Conservation (phyloP, 2,797 vertebrate species). For the Loris lydekkerianus region DNA sequence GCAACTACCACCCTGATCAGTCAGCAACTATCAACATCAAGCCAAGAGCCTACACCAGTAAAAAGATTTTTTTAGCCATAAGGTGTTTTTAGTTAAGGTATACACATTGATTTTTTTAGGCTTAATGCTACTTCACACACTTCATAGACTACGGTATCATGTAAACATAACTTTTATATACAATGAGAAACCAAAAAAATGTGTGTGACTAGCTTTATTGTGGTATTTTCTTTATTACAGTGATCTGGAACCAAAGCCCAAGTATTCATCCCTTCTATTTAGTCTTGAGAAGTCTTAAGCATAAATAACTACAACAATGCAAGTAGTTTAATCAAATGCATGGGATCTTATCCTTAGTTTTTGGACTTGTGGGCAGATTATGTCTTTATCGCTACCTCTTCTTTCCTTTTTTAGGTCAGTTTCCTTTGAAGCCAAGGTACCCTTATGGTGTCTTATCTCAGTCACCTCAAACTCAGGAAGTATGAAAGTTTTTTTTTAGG, state of each 20-base stretch:
- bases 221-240: background rate
- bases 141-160: background rate
- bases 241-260: background rate
- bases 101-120: background rate
- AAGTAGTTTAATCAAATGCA: conserved; percentile 52
- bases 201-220: background rate
- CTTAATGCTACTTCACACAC: background rate
- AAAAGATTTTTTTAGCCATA: background rate
- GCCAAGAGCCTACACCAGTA: background rate
- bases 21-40: background rate
- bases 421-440: conserved; percentile 33
- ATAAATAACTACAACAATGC: conserved; percentile 22
- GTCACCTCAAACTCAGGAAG: background rate
- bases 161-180: background rate
- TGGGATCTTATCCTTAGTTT: background rate
- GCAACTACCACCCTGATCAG: background rate
- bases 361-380: background rate
- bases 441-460: background rate
- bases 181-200: background rate
- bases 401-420: background rate
- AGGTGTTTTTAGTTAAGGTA: background rate
- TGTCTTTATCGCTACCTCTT: background rate
- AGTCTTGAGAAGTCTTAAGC: background rate
- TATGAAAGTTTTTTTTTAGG: background rate
- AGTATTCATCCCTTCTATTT: background rate